Evolutionary conservation across 2,888 invertebrate species (phyloP).

Genomic region (Noctua janthe): DNA sequence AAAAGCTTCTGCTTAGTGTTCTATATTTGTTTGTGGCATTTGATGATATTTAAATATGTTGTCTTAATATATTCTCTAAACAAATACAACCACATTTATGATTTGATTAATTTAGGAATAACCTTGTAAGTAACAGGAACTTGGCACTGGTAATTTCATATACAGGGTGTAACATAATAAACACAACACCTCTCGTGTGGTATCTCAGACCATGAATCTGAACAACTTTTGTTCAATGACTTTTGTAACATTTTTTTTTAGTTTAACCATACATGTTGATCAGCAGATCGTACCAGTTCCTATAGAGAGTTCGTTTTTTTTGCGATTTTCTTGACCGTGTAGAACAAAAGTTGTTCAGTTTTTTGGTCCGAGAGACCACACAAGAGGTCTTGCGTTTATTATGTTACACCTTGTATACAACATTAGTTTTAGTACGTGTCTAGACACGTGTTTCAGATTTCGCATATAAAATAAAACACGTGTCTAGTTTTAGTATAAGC

Average conservation of each 20-base stretch:
- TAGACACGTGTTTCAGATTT: too few relatives aligned
- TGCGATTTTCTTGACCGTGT: background rate
- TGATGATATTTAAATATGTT: slow-evolving; percentile 5
- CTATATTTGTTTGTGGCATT: slow-evolving; percentile 34
- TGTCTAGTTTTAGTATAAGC: too few relatives aligned
- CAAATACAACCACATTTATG: background rate
- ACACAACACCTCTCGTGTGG: background rate
- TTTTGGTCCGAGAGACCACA: background rate
- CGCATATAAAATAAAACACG: too few relatives aligned
- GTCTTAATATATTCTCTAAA: background rate
- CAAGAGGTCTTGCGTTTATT: background rate
- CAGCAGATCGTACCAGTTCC: too few relatives aligned
- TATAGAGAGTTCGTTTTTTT: background rate
- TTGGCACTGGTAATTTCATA: background rate
- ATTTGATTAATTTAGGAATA: background rate
- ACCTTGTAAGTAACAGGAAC: background rate
- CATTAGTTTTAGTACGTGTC: too few relatives aligned
- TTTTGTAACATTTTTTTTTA: background rate
- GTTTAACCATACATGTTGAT: background rate
- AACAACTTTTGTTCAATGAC: background rate
- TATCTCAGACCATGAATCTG: background rate
- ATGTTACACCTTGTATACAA: too few relatives aligned
- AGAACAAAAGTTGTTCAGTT: too few relatives aligned
- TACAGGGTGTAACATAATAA: background rate
- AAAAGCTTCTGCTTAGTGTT: slow-evolving; percentile 15